Evolutionary conservation across 2,797 vertebrate genomes (phyloP), one percentile per base, ranked within the genome.

Genomic region (Paedocypris micromegethes): DNA sequence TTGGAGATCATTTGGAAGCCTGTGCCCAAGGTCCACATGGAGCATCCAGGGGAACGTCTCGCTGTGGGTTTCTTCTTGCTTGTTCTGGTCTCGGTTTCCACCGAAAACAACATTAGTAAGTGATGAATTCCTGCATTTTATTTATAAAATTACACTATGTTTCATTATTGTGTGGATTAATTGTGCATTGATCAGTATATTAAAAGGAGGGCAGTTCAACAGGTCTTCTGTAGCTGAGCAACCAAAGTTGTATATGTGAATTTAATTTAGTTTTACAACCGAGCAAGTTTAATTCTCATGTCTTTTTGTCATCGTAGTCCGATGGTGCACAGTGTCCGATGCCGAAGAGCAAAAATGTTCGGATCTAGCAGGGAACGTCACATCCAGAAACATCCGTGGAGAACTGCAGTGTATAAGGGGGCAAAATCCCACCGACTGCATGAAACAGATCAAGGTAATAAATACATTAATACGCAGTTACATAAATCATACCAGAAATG

Each of bases 281-380:
- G 23, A 23, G 23, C 23, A 23, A 23, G 23, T 23, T 23, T 23
- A 23, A 23, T 23, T 23, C 1, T 23, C 23, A 23, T 23, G 23
- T 1, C 23, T 1, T 23, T 72, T 43, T 5, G 58, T 69, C 3
- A 62, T n/a, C n/a, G 41, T 72, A 91, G 90, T 91, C 7, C 85
- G 86, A 73, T 91, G 90, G 90, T 91, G 90, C 39, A 86, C 88
- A 0, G 3, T 86, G 49, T 88, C 88, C 0, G 81, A 89, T 1
- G 84, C 81, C 2, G 89, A 91, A 68, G 84, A 90, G 75, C 86
- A 87, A 75, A 91, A 91, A 77, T 91, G 90, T 78, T 73, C 85
- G 81, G 88, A 91, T 80, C 78, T 91, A 72, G 84, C 90, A 0
- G 75, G 85, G 5, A 90, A 90, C 0, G 76, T 84, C 52, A 88